These are phyloP conservation scores for Marmota flaviventris DNA, from an alignment of 2,113 vertebrate genomes.

Conservation along the genomic window DNA sequence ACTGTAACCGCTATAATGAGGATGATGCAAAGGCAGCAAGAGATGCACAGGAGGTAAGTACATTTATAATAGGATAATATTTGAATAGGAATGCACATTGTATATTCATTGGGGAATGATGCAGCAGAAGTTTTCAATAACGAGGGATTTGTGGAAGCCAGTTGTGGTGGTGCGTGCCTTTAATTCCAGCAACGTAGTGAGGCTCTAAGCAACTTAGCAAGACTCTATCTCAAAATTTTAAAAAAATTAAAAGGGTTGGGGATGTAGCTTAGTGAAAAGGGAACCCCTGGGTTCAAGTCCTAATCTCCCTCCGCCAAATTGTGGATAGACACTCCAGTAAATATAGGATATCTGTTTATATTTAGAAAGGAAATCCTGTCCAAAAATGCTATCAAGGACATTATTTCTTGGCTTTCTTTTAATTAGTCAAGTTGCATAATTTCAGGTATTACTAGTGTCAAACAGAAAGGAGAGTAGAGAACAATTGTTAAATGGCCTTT, in stretches of 20 bases:
- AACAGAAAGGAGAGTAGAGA: neutral
- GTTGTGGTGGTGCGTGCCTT: too few species aligned
- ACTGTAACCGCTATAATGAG: slow-evolving; percentile 99
- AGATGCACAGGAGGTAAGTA: slow-evolving; percentile 98
- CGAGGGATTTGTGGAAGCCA: neutral
- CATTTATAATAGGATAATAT: slow-evolving; percentile 5
- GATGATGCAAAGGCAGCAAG: slow-evolving; percentile 99
- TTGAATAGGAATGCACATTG: neutral
- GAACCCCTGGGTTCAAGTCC: too few species aligned
- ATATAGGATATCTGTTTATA: neutral
- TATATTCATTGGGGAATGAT: neutral
- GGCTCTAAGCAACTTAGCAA: too few species aligned
- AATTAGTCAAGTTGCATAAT: neutral
- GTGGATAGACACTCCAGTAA: neutral
- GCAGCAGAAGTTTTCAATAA: slow-evolving; percentile 7
- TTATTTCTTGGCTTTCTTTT: slow-evolving; percentile 17
- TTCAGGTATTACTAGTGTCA: neutral
- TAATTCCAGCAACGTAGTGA: too few species aligned
- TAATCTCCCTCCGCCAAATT: too few species aligned
- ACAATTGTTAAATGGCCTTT: slow-evolving; percentile 4
- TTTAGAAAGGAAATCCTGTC: slow-evolving; percentile 5
- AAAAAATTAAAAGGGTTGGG: too few species aligned
- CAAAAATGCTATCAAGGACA: neutral
- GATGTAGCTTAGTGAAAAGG: too few species aligned
- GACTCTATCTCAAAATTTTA: too few species aligned